These are phyloP conservation scores for Hirudo medicinalis DNA, from an alignment of 1,140 invertebrate species.

Conservation along the genomic window DNA sequence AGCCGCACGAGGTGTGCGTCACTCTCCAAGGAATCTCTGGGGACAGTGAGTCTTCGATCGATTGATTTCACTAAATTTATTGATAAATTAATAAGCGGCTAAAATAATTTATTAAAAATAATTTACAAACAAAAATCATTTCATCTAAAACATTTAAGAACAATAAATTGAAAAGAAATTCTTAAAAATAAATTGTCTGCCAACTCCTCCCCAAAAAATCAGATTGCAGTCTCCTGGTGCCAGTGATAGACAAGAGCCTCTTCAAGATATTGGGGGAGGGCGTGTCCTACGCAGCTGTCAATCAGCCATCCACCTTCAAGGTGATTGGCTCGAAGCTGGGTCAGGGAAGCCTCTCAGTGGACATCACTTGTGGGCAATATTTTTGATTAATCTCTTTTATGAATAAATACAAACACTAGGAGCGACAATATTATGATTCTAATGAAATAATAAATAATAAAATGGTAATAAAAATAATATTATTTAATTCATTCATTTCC, in stretches of 20 bases:
- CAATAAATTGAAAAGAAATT: no score
- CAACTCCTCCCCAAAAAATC: neutral
- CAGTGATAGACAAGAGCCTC: slow-evolving; percentile 19
- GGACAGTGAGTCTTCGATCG: slow-evolving; percentile 52
- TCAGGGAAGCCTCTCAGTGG: neutral
- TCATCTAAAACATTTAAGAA: no score
- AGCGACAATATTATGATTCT: no score
- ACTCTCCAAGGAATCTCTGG: slow-evolving; percentile 95
- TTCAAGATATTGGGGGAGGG: slow-evolving; percentile 19
- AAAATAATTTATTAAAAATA: no score
- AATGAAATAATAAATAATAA: neutral
- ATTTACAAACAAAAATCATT: no score
- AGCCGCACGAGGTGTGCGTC: slow-evolving; percentile 87
- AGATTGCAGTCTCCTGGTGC: slow-evolving; percentile 18
- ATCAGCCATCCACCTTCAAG: slow-evolving; percentile 18
- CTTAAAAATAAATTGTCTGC: no score
- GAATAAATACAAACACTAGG: no score
- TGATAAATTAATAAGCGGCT: no score
- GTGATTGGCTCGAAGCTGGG: slow-evolving; percentile 12
- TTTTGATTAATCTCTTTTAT: neutral
- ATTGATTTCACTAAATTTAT: no score
- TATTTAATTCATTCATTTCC: neutral
- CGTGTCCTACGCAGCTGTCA: slow-evolving; percentile 18
- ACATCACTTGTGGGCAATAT: neutral
- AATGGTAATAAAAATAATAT: slow-evolving; percentile 1